Percentiles rank a stretch among this genome's conserved stretches.
These are phyloP conservation scores for Pachydiplax longipennis DNA, from an alignment of 2,888 invertebrate species.

Conservation along the genomic window DNA sequence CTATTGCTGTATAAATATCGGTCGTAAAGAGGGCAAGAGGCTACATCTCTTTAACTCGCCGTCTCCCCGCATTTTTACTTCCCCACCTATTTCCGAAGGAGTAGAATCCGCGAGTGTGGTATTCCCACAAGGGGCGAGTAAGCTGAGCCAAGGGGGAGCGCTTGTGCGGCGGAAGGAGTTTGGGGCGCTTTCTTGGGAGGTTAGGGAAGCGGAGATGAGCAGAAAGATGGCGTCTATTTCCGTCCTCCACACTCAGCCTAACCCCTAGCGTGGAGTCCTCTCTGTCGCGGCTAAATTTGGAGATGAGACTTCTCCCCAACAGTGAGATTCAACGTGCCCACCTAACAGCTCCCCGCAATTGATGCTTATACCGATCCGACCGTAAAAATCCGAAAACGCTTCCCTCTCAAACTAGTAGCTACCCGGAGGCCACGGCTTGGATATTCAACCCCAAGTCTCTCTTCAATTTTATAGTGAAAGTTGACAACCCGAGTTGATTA, in stretches of 20 bases:
- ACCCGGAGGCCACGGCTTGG: neutral
- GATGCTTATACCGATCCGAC: neutral
- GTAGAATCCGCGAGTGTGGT: slow-evolving; percentile 13
- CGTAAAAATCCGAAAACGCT: neutral
- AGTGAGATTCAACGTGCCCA: neutral
- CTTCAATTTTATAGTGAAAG: neutral
- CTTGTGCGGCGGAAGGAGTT: neutral
- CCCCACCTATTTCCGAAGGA: neutral
- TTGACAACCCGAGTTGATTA: neutral
- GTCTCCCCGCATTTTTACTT: neutral
- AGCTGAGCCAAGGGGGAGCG: slow-evolving; percentile 10
- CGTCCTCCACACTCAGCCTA: slow-evolving; percentile 30
- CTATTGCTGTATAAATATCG: neutral
- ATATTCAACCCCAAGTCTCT: neutral
- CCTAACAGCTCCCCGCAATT: neutral
- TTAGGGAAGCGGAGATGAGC: neutral
- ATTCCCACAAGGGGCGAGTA: slow-evolving; percentile 26
- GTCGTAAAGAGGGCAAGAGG: neutral
- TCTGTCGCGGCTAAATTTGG: slow-evolving; percentile 35
- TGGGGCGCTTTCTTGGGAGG: slow-evolving; percentile 4
- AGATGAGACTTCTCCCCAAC: slow-evolving; percentile 29
- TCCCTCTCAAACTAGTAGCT: neutral
- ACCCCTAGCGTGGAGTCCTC: neutral
- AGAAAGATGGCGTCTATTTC: slow-evolving; percentile 42
- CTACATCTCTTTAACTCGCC: neutral